Percentiles rank a stretch among this genome's conserved stretches.
phyloP scores from a whole-genome alignment of 2,888 invertebrate species.

The Autographa gamma region DNA sequence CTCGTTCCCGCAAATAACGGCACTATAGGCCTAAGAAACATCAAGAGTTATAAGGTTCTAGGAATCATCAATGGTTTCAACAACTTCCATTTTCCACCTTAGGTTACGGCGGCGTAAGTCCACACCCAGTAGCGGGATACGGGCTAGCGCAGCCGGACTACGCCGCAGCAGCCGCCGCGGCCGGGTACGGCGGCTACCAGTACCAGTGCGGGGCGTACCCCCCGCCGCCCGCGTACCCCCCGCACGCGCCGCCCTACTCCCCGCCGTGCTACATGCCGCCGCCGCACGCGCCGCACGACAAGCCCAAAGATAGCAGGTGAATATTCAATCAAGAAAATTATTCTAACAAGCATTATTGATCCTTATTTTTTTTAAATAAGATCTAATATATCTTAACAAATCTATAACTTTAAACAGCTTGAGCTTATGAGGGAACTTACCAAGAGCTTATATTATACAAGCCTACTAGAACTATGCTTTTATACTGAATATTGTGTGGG shows the following conservation, averaged over 20 bases:
- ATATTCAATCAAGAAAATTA: slow-evolving; percentile 62
- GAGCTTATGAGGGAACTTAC: not conserved
- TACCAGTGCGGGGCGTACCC: slow-evolving; percentile 90
- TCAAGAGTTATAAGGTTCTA: too few species aligned
- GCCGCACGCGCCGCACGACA: slow-evolving; percentile 95
- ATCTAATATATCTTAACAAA: too few species aligned
- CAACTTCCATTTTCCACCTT: slow-evolving; percentile 29
- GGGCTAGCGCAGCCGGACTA: slow-evolving; percentile 95
- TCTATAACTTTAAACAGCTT: too few species aligned
- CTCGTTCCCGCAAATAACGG: too few species aligned
- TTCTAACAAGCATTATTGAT: not conserved
- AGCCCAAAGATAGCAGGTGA: slow-evolving; percentile 93
- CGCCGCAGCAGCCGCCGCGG: slow-evolving; percentile 92
- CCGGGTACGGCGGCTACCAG: slow-evolving; percentile 89
- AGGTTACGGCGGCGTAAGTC: slow-evolving; percentile 95
- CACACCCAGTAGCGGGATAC: slow-evolving; percentile 93
- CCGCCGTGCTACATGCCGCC: slow-evolving; percentile 97
- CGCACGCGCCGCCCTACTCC: slow-evolving; percentile 92
- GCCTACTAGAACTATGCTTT: too few species aligned
- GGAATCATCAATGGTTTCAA: not conserved
- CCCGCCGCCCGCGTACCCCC: slow-evolving; percentile 89
- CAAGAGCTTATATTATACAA: not conserved
- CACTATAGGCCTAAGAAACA: too few species aligned
- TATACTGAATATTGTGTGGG: too few species aligned
- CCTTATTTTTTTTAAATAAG: too few species aligned